phyloP scores from a whole-genome alignment of 2,888 invertebrate species.

The Byasa hedistus region DNA sequence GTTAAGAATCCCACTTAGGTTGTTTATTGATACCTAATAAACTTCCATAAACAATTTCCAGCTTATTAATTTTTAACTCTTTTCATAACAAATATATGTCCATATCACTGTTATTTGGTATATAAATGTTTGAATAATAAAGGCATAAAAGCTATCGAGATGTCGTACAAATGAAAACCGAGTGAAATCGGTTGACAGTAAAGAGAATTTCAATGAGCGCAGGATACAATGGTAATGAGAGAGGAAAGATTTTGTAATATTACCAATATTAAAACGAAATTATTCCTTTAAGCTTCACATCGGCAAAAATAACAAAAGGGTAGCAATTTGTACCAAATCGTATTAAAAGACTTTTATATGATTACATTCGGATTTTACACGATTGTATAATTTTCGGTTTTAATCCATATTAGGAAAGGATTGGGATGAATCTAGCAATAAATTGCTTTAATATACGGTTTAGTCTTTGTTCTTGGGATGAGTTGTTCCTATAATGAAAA shows the following conservation, averaged over 20 bases:
- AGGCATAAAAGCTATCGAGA: background rate
- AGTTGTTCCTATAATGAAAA: background rate
- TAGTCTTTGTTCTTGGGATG: background rate
- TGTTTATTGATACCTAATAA: too few species aligned
- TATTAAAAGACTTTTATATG: background rate
- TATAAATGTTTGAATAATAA: background rate
- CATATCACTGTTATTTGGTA: background rate
- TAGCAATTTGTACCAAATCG: background rate
- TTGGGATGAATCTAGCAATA: background rate
- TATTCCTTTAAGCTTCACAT: constrained; percentile 3
- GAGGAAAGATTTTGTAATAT: constrained; percentile 2
- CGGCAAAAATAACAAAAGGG: background rate
- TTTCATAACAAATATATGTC: too few species aligned
- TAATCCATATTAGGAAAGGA: background rate
- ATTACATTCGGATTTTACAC: background rate
- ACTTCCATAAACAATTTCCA: background rate
- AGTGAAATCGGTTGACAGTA: constrained; percentile 5
- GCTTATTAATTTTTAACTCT: background rate
- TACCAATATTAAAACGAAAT: background rate
- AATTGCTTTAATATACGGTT: too few species aligned
- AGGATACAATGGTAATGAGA: background rate
- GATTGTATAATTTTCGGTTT: background rate
- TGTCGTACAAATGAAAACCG: background rate
- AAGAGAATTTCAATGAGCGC: constrained; percentile 8
- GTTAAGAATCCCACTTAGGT: too few species aligned